These are phyloP conservation scores for Brachymystax lenok DNA, from an alignment of 2,797 vertebrate genomes.

Conservation along the genomic window DNA sequence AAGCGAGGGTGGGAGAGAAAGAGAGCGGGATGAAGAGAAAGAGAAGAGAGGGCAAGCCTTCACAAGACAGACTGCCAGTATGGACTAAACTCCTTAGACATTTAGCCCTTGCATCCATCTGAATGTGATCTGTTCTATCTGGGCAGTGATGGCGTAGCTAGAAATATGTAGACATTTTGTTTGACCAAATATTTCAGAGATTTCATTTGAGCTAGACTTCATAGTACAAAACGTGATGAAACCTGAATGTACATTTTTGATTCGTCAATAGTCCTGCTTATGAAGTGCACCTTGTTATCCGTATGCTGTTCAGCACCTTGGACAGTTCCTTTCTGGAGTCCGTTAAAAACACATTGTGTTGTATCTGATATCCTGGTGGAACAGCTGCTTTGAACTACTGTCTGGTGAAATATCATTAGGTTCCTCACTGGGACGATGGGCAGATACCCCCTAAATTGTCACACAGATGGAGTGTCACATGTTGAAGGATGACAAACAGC, in stretches of 20 bases:
- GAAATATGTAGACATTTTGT: not conserved
- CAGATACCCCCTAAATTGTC: not conserved
- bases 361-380: not conserved
- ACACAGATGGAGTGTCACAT: not conserved
- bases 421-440: not conserved
- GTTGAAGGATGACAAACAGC: not conserved
- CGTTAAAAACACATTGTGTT: not conserved
- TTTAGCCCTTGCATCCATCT: not conserved
- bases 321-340: conserved; percentile 4
- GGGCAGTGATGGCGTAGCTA: not conserved
- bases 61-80: not conserved
- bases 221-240: not conserved
- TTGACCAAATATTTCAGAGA: not conserved
- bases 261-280: not conserved
- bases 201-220: not conserved
- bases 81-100: not conserved
- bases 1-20: not conserved
- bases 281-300: conserved; percentile 12
- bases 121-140: not conserved
- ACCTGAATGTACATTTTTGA: not conserved
- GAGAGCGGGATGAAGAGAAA: too few species aligned
- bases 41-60: too few species aligned
- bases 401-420: not conserved
- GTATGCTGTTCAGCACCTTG: conserved; percentile 18
- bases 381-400: not conserved